Conservation (phyloP, 2,113 vertebrate genomes). For the Setophaga kirtlandii region DNA sequence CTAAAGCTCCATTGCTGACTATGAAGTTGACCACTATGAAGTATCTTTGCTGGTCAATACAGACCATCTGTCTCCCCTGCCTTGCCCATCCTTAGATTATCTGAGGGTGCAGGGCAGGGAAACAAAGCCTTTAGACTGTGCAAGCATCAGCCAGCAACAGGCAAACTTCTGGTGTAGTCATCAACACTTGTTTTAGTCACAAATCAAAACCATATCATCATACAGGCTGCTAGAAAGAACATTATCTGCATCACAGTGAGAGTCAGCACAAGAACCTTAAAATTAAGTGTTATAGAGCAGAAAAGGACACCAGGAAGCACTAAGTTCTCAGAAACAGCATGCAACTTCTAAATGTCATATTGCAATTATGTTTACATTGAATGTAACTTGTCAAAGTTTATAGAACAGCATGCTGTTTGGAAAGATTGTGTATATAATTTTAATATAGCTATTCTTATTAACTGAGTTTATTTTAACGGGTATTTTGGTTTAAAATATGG, state of each 20-base stretch:
- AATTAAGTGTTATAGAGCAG: background rate
- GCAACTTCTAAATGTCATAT: background rate
- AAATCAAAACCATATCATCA: background rate
- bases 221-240: background rate
- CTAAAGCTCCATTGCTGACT: background rate
- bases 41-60: background rate
- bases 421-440: background rate
- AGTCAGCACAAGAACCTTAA: background rate
- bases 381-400: background rate
- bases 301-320: background rate
- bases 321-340: background rate
- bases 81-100: background rate
- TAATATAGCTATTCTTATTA: background rate
- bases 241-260: background rate
- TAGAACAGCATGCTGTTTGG: background rate
- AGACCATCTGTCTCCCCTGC: background rate
- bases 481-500: background rate
- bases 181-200: background rate
- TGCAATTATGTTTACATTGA: background rate
- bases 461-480: background rate
- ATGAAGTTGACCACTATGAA: background rate
- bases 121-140: background rate
- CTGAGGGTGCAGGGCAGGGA: background rate
- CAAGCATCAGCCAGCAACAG: background rate
- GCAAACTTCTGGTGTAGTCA: background rate